Base-by-base conservation (phyloP, 2,797 vertebrate genomes). In the Loris lydekkerianus region DNA sequence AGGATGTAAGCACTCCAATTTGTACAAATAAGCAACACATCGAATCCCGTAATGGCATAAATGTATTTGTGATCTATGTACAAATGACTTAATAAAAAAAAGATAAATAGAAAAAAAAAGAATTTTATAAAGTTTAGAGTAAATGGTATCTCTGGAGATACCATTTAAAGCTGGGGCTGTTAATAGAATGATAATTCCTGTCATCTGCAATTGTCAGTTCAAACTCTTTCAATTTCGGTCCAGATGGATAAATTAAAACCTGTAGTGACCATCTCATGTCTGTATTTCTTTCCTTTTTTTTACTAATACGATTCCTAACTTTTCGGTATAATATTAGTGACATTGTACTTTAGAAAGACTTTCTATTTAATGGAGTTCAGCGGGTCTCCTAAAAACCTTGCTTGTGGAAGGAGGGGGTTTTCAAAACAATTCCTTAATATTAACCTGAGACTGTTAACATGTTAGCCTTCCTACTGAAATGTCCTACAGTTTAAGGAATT, bases 251-350 rank as follows among this genome's bases (percentile, higher is more conserved):
- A 34, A 43, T 49, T 18, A 63, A 76, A 6, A 69, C 7, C n/a
- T 76, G 10, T 31, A 2, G 9, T 49, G 81, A 75, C 7, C 25
- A 70, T 86, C 29, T 20, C 27, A 8, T n/a, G 11, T 25, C 31
- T 60, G 5, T 61, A 29, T 69, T 84, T 91, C 60, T 58, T 80
- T 91, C 65, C 84, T 53, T 70, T 84, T 84, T 86, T 84, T 86
- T 67, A 82, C 60, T 93, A 40, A 21, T 13, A 21, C 2, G 4
- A n/a, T 20, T 58, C 4, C n/a, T 15, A 21, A 9, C 10, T 58
- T 86, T 73, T 84, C 78, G 80, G 81, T 72, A 17, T 40, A 60
- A 61, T 65, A 21, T 65, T 72, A 29, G 37, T n/a, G 27, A 27
- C n/a, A 15, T 15, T 43, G 13, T 27, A 40, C 82, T 73, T 86